Conservation (phyloP, 2,797 vertebrate genomes). For the Spondyliosoma cantharus region DNA sequence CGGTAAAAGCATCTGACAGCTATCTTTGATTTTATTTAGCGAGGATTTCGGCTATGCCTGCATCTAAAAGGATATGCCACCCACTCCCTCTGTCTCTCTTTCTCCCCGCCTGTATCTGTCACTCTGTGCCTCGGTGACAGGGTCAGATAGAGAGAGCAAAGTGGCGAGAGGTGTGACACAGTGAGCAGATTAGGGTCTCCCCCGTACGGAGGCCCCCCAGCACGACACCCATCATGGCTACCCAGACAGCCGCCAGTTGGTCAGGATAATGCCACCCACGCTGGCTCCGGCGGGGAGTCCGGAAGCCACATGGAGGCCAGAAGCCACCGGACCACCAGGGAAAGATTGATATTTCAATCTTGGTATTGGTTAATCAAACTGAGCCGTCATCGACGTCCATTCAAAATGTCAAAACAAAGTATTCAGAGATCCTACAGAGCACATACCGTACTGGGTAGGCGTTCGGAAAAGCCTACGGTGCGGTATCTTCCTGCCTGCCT, state of each 20-base stretch:
- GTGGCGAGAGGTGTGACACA: constrained; percentile 77
- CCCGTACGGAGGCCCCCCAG: constrained; percentile 70
- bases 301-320: constrained; percentile 44
- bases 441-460: neutral
- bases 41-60: constrained; percentile 70
- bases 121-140: constrained; percentile 70
- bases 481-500: constrained; percentile 22
- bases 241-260: constrained; percentile 77
- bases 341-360: constrained; percentile 50
- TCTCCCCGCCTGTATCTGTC: constrained; percentile 64
- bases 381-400: constrained; percentile 35
- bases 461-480: neutral
- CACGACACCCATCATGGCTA: constrained; percentile 74
- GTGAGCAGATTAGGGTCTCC: constrained; percentile 81
- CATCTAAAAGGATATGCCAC: constrained; percentile 72
- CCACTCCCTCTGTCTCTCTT: constrained; percentile 61
- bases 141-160: constrained; percentile 82
- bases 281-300: constrained; percentile 53
- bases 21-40: constrained; percentile 78
- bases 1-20: constrained; percentile 78
- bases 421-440: constrained; percentile 14
- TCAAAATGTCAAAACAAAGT: constrained; percentile 42
- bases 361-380: constrained; percentile 52
- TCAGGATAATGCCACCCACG: constrained; percentile 62
- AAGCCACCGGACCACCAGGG: constrained; percentile 42